Conservation (phyloP, 2,888 invertebrate genomes). For the Nomada ferruginata region DNA sequence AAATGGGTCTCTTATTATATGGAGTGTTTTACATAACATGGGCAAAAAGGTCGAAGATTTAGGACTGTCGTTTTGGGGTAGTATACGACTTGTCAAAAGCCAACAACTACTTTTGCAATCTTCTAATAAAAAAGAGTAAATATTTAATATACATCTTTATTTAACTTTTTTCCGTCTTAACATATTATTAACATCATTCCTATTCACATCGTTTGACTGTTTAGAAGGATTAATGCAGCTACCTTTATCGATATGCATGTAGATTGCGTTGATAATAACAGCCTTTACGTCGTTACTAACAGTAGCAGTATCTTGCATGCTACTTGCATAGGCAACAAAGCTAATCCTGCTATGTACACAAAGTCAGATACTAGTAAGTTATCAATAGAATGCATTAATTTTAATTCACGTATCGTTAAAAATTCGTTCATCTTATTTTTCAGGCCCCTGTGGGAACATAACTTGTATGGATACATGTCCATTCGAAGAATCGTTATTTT, state of each 20-base stretch:
- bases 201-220: slow-evolving; percentile 24
- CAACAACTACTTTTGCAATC: slow-evolving; percentile 76
- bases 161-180: too few relatives aligned
- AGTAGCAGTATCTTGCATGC: slow-evolving; percentile 84
- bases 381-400: not conserved
- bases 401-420: slow-evolving; percentile 19
- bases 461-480: slow-evolving; percentile 85
- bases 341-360: slow-evolving; percentile 75
- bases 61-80: slow-evolving; percentile 83
- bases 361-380: slow-evolving; percentile 74
- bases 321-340: slow-evolving; percentile 78
- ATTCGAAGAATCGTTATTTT: slow-evolving; percentile 84
- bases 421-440: slow-evolving; percentile 42
- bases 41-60: slow-evolving; percentile 76
- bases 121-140: slow-evolving; percentile 56
- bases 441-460: slow-evolving; percentile 79
- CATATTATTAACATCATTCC: not conserved
- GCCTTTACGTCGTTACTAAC: slow-evolving; percentile 85
- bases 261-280: slow-evolving; percentile 82
- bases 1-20: slow-evolving; percentile 84
- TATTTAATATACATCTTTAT: slow-evolving; percentile 28
- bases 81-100: slow-evolving; percentile 84
- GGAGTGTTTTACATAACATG: slow-evolving; percentile 84
- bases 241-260: slow-evolving; percentile 83
- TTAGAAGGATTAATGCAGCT: slow-evolving; percentile 35